These are phyloP conservation scores for Sarcophaga peregrina DNA, from an alignment of 1,140 invertebrate species.

Conservation along the genomic window DNA sequence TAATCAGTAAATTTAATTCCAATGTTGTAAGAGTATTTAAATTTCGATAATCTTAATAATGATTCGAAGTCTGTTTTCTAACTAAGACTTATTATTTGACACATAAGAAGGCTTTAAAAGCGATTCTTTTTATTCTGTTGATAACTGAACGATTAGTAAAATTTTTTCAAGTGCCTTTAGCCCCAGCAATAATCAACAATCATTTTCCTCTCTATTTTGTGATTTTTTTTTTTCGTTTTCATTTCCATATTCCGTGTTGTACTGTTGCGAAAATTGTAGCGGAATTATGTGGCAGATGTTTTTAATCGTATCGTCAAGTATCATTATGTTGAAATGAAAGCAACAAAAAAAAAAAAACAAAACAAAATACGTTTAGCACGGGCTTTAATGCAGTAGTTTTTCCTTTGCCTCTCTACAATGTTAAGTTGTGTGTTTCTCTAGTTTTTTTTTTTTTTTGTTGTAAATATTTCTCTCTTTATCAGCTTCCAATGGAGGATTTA, in stretches of 20 bases:
- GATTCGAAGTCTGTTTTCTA: too few relatives aligned
- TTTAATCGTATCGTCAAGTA: constrained; percentile 8
- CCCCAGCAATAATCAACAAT: not conserved
- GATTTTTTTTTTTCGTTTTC: not conserved
- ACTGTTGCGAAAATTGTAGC: constrained; percentile 22
- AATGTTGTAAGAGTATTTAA: too few relatives aligned
- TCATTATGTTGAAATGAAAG: not conserved
- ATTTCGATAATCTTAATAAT: too few relatives aligned
- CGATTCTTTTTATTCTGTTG: too few relatives aligned
- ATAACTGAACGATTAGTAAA: too few relatives aligned
- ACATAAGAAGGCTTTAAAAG: too few relatives aligned
- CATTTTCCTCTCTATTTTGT: not conserved
- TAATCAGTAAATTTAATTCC: too few relatives aligned
- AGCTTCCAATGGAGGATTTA: not conserved
- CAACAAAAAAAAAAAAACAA: not conserved
- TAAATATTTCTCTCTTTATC: not conserved
- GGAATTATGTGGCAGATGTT: constrained; percentile 21
- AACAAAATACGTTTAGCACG: constrained; percentile 9
- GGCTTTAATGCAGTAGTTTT: not conserved
- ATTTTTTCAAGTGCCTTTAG: too few relatives aligned
- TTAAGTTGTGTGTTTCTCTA: not conserved
- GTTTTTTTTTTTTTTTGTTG: not conserved
- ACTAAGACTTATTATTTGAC: too few relatives aligned
- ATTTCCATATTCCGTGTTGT: not conserved
- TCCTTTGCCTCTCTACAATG: not conserved